These are phyloP conservation scores for Willisornis vidua DNA, from an alignment of 2,113 vertebrate species.

Conservation along the genomic window DNA sequence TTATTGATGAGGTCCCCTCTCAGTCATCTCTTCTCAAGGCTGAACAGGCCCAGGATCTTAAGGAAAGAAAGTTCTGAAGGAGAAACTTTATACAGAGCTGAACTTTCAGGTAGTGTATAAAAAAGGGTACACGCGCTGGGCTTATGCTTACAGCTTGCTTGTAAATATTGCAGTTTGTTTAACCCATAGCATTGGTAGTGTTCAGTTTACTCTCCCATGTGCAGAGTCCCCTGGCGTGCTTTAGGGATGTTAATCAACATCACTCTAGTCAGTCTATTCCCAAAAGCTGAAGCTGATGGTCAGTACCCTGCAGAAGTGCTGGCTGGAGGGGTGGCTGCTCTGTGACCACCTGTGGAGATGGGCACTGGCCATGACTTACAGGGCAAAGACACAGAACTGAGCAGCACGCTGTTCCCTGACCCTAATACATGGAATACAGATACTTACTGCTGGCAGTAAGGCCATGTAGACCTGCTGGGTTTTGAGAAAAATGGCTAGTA, in stretches of 20 bases:
- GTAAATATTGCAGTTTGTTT: background rate
- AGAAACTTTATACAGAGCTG: background rate
- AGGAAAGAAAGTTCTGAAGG: background rate
- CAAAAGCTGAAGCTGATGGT: background rate
- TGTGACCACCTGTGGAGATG: background rate
- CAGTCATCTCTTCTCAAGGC: background rate
- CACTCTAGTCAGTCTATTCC: background rate
- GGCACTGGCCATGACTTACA: rapidly evolving
- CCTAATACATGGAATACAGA: background rate
- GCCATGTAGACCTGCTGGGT: background rate
- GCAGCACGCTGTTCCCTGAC: background rate
- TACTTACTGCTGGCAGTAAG: background rate
- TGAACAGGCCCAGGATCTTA: background rate
- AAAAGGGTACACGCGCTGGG: background rate
- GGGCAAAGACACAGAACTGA: background rate
- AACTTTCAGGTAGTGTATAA: background rate
- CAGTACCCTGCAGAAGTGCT: background rate
- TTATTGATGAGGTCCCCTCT: background rate
- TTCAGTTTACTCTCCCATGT: background rate
- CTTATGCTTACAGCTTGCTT: background rate
- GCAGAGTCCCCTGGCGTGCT: background rate
- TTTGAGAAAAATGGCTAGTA: background rate
- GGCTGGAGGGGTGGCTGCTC: background rate
- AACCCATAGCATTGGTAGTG: background rate
- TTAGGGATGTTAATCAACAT: background rate